Conservation (phyloP, 2,888 invertebrate genomes). For the Galeopsomyia nigrocyanea region DNA sequence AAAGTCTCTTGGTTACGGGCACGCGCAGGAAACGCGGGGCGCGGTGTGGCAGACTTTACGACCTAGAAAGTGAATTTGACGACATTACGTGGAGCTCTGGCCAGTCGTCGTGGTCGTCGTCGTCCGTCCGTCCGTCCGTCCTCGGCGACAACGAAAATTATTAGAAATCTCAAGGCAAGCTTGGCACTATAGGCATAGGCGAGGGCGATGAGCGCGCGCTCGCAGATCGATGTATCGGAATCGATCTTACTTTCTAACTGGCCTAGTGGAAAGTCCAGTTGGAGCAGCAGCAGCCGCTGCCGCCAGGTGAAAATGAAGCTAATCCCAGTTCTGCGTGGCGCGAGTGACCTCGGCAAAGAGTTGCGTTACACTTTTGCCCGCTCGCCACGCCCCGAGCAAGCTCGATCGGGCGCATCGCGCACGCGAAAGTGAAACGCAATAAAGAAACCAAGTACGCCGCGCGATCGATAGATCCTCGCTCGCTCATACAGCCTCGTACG, state of each 20-base stretch:
- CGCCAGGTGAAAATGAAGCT: slow-evolving; percentile 47
- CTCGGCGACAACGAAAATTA: slow-evolving; percentile 39
- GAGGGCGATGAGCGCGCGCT: slow-evolving; percentile 47
- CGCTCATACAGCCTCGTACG: too few species aligned
- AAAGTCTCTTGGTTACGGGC: slow-evolving; percentile 54
- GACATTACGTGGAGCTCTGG: slow-evolving; percentile 40
- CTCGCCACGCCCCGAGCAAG: slow-evolving; percentile 62
- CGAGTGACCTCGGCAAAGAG: slow-evolving; percentile 61
- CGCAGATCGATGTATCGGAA: slow-evolving; percentile 46
- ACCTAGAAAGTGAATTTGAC: slow-evolving; percentile 66
- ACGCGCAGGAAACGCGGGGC: slow-evolving; percentile 51
- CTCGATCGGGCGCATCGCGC: slow-evolving; percentile 64
- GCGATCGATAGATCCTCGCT: slow-evolving; percentile 37
- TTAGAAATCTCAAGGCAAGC: slow-evolving; percentile 36
- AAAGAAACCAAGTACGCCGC: slow-evolving; percentile 60
- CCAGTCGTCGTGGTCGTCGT: neutral
- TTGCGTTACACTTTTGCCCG: slow-evolving; percentile 67
- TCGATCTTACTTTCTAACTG: slow-evolving; percentile 58
- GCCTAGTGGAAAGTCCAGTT: slow-evolving; percentile 47
- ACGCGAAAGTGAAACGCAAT: slow-evolving; percentile 68
- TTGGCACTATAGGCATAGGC: slow-evolving; percentile 4
- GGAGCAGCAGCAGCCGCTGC: neutral
- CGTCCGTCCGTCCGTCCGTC: slow-evolving; percentile 2
- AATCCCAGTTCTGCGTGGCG: slow-evolving; percentile 44
- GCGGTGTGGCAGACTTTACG: slow-evolving; percentile 55